Conservation (phyloP, 1,140 invertebrate genomes). For the Harlomillsia oculata region DNA sequence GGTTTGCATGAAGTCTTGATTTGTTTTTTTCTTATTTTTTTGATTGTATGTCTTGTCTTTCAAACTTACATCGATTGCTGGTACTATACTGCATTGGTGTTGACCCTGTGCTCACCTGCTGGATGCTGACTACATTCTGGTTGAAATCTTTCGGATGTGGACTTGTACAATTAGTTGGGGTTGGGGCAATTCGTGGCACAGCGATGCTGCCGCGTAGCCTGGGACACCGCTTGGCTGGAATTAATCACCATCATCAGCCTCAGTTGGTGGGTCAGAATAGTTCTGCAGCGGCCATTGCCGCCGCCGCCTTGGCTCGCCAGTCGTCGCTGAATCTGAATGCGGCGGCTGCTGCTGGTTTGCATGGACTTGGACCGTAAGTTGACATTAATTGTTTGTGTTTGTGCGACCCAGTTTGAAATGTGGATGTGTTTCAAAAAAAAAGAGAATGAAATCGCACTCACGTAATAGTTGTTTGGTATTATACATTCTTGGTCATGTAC, state of each 20-base stretch:
- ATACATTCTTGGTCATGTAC: too few relatives aligned
- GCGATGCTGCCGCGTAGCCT: constrained; percentile 56
- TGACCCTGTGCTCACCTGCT: too few relatives aligned
- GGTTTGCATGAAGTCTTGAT: too few relatives aligned
- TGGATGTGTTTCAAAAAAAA: too few relatives aligned
- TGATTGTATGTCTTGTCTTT: too few relatives aligned
- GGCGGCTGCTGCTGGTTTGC: constrained; percentile 57
- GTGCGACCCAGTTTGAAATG: neutral
- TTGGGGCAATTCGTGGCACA: constrained; percentile 56
- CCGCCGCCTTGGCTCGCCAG: constrained; percentile 56
- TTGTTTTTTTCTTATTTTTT: too few relatives aligned
- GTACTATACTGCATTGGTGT: too few relatives aligned
- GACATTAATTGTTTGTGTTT: neutral
- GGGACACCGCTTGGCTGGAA: constrained; percentile 55
- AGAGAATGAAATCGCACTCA: too few relatives aligned
- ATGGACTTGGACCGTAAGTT: constrained; percentile 72
- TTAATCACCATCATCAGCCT: constrained; percentile 44
- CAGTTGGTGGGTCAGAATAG: constrained; percentile 26
- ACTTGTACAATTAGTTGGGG: constrained; percentile 37
- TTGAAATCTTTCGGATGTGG: too few relatives aligned
- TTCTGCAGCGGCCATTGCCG: constrained; percentile 49
- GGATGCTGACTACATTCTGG: too few relatives aligned
- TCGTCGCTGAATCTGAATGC: constrained; percentile 55
- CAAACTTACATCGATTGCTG: too few relatives aligned
- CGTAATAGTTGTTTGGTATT: too few relatives aligned